Conservation (phyloP, 2,888 invertebrate genomes). For the Aspidapion aeneum region DNA sequence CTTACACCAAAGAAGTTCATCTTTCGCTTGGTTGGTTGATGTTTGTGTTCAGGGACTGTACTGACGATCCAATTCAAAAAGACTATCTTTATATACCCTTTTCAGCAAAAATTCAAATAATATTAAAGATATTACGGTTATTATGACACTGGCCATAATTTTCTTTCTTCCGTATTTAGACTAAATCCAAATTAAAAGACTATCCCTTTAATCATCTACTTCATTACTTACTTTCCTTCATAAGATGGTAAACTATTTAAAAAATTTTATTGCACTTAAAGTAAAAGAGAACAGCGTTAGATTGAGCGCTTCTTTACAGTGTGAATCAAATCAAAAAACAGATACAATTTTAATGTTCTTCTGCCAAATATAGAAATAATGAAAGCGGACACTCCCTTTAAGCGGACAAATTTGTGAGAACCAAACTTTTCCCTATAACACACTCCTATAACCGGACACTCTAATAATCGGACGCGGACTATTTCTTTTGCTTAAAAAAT, state of each 20-base stretch:
- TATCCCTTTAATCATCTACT: constrained; percentile 22
- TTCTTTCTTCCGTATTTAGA: constrained; percentile 26
- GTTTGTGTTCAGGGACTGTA: constrained; percentile 19
- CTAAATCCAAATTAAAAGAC: constrained; percentile 20
- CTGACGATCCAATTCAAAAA: constrained; percentile 15
- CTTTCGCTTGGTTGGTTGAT: constrained; percentile 15
- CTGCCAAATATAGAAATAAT: too few species aligned
- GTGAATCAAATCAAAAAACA: too few species aligned
- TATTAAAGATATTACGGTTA: constrained; percentile 23
- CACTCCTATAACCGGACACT: too few species aligned
- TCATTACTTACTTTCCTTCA: constrained; percentile 20
- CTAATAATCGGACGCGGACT: too few species aligned
- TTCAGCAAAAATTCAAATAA: background rate
- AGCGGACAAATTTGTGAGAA: too few species aligned
- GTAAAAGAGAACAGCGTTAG: constrained; percentile 6
- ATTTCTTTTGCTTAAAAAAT: too few species aligned
- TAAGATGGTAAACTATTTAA: background rate
- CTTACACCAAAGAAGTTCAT: constrained; percentile 25
- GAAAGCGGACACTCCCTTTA: too few species aligned
- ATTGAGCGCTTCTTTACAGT: background rate
- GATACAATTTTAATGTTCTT: too few species aligned
- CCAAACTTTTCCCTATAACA: too few species aligned
- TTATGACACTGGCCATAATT: constrained; percentile 25
- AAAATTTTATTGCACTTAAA: constrained; percentile 13
- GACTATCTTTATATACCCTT: constrained; percentile 11